Percentiles rank a stretch among this genome's conserved stretches.
Conservation (phyloP, 2,113 vertebrate genomes). For the Ciconia stormi region DNA sequence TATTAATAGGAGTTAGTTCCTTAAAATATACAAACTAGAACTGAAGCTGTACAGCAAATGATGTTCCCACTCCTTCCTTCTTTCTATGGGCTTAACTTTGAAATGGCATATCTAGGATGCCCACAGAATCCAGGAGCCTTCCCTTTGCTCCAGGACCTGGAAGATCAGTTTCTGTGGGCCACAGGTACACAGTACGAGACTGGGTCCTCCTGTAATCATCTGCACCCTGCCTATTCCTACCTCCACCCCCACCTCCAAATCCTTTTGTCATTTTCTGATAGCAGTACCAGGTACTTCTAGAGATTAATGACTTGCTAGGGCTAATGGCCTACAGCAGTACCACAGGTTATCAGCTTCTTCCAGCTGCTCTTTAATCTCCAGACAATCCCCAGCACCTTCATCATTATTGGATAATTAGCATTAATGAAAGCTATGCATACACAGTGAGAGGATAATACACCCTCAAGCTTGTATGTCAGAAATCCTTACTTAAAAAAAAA, state of each 20-base stretch:
- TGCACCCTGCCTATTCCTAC: background rate
- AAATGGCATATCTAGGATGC: background rate
- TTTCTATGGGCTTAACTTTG: background rate
- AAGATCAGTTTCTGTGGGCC: background rate
- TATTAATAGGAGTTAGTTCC: background rate
- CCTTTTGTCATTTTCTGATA: slow-evolving; percentile 54
- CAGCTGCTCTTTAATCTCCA: slow-evolving; percentile 70
- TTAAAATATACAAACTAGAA: background rate
- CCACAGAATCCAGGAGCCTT: background rate
- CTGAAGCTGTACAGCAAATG: background rate
- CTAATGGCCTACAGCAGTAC: slow-evolving; percentile 57
- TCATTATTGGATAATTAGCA: slow-evolving; percentile 52
- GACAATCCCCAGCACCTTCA: slow-evolving; percentile 53
- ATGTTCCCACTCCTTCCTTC: background rate
- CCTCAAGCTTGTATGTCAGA: slow-evolving; percentile 8
- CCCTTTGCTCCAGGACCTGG: background rate
- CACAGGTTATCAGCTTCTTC: slow-evolving; percentile 73
- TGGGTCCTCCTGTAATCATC: background rate
- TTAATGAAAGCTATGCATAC: slow-evolving; percentile 38
- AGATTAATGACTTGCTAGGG: slow-evolving; percentile 64
- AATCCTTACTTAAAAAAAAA: background rate
- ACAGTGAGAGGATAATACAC: slow-evolving; percentile 3
- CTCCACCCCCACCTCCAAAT: background rate
- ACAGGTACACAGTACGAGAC: background rate
- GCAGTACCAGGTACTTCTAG: slow-evolving; percentile 60